phyloP scores from a whole-genome alignment of 2,888 invertebrate genomes.

The Tanypteryx hageni region DNA sequence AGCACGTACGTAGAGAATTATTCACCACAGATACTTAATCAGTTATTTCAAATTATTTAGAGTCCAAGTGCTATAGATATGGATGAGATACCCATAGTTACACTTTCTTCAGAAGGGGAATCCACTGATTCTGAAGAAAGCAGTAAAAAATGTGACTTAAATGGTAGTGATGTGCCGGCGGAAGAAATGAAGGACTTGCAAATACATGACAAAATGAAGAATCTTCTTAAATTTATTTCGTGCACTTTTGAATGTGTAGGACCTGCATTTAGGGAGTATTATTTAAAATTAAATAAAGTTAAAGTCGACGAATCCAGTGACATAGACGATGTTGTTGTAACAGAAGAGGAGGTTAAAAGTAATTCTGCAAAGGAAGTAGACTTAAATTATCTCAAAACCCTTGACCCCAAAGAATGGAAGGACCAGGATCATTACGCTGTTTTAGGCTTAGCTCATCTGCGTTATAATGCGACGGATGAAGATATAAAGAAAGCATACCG shows the following conservation, averaged over 20 bases:
- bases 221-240: not conserved
- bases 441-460: conserved; percentile 89
- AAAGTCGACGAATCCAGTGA: conserved; percentile 73
- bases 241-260: conserved; percentile 77
- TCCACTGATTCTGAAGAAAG: not conserved
- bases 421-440: conserved; percentile 98
- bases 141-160: conserved; percentile 25
- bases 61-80: not conserved
- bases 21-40: not conserved
- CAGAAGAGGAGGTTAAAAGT: conserved; percentile 66
- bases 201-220: conserved; percentile 23
- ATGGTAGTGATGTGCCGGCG: conserved; percentile 28
- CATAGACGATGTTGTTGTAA: conserved; percentile 61
- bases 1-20: not conserved
- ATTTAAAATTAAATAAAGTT: conserved; percentile 77
- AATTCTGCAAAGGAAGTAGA: conserved; percentile 79
- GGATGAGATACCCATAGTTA: not conserved
- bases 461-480: conserved; percentile 92
- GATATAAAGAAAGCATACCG: conserved; percentile 94
- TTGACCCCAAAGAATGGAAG: conserved; percentile 98
- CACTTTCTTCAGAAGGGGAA: not conserved
- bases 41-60: not conserved
- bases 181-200: conserved; percentile 38
- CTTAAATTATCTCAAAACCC: conserved; percentile 87
- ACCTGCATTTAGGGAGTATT: conserved; percentile 77